Conservation (phyloP, 1,140 invertebrate species). For the Camponotus vicinus region DNA sequence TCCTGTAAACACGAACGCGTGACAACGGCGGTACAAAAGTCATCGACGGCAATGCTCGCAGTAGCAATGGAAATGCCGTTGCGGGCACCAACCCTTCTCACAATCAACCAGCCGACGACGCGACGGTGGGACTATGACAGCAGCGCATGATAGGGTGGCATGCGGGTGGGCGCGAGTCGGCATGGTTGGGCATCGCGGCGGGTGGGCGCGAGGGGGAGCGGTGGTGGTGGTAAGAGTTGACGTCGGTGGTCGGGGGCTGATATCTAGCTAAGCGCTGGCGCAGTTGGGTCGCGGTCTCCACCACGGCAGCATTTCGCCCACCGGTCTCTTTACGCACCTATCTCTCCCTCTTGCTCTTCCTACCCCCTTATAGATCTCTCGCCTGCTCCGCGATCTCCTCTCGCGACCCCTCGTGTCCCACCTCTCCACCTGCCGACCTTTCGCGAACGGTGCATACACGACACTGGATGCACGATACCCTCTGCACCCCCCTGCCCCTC, state of each 20-base stretch:
- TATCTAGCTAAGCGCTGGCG: conserved; percentile 83
- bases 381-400: conserved; percentile 21
- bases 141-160: conserved; percentile 52
- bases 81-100: conserved; percentile 47
- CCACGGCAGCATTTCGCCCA: conserved; percentile 75
- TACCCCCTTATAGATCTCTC: conserved; percentile 26
- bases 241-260: conserved; percentile 77
- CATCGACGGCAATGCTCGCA: conserved; percentile 57
- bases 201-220: conserved; percentile 23
- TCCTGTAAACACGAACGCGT: conserved; percentile 11
- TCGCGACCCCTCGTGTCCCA: conserved; percentile 30
- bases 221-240: conserved; percentile 76
- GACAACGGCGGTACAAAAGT: conserved; percentile 30
- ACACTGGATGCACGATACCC: conserved; percentile 26
- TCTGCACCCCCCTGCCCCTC: neutral
- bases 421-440: conserved; percentile 25
- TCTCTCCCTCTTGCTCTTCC: conserved; percentile 58
- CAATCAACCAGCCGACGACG: conserved; percentile 43
- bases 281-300: conserved; percentile 81
- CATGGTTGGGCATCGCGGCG: conserved; percentile 50
- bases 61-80: conserved; percentile 64
- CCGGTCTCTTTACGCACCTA: conserved; percentile 69
- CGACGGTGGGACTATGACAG: conserved; percentile 44
- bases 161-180: conserved; percentile 48
- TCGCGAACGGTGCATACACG: conserved; percentile 42